Conservation (phyloP, 1,140 invertebrate genomes). For the Zaprionus davidi region DNA sequence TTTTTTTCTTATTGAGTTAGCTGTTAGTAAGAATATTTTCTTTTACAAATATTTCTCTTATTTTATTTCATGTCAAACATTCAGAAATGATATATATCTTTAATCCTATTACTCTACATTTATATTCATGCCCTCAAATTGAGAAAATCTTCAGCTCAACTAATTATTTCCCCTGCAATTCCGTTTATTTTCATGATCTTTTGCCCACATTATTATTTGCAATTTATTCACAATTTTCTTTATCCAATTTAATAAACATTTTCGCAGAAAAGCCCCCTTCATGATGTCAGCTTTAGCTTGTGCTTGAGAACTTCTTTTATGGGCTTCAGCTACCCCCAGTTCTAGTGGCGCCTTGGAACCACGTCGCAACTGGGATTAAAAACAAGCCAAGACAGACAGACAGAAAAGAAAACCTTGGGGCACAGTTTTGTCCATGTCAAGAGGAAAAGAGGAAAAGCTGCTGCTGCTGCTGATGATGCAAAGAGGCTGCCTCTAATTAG, state of each 20-base stretch:
- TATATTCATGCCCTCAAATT: background rate
- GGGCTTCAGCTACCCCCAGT: background rate
- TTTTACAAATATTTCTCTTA: no score
- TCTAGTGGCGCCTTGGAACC: background rate
- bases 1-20: no score
- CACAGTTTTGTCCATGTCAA: conserved; percentile 33
- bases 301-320: background rate
- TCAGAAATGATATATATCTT: no score
- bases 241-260: background rate
- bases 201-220: background rate
- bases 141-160: background rate
- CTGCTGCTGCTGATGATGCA: background rate
- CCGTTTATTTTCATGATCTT: background rate
- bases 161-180: background rate
- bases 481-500: conserved; percentile 40
- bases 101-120: background rate
- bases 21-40: no score
- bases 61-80: no score
- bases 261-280: background rate
- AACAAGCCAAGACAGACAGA: background rate
- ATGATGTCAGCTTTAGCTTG: background rate
- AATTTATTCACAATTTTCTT: background rate
- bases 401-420: conserved; percentile 18
- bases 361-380: conserved; percentile 1
- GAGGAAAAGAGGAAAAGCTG: conserved; percentile 10